phyloP scores from a whole-genome alignment of 2,797 vertebrate species.

The Lithobates pipiens region DNA sequence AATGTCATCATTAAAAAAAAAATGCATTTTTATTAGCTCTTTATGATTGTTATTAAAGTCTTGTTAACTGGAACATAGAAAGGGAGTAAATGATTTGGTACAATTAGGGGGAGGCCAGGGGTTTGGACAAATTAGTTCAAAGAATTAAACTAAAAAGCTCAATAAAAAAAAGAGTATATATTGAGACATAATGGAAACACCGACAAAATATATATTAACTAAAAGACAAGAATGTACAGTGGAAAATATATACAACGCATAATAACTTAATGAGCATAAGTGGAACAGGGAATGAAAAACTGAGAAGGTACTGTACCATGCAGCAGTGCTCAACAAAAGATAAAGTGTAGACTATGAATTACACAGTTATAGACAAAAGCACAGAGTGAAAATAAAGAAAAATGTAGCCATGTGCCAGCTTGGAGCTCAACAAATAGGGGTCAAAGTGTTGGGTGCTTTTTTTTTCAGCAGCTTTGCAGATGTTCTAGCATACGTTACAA shows the following conservation, averaged over 20 bases:
- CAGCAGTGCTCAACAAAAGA: not conserved
- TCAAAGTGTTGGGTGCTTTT: conserved; percentile 28
- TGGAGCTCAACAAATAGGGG: conserved; percentile 8
- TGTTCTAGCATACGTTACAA: conserved; percentile 28
- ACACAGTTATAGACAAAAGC: not conserved
- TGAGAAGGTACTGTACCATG: not conserved
- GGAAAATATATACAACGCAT: not conserved
- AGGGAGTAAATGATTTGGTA: not conserved
- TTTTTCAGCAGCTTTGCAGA: conserved; percentile 23
- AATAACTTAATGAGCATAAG: not conserved
- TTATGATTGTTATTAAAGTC: conserved; percentile 35
- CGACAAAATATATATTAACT: not conserved
- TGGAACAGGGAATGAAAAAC: conserved; percentile 12
- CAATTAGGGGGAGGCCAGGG: not conserved
- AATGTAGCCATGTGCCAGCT: not conserved
- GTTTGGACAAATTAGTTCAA: conserved; percentile 4
- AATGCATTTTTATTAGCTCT: conserved; percentile 30
- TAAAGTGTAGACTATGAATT: not conserved
- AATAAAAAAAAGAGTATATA: conserved; percentile 4
- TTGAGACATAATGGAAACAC: not conserved
- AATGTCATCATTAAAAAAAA: conserved; percentile 21
- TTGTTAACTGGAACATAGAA: conserved; percentile 8
- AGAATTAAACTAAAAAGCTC: not conserved
- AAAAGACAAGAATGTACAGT: not conserved
- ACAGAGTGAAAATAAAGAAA: not conserved